Percentiles rank a stretch among this genome's conserved stretches.
Evolutionary conservation across 2,888 invertebrate species (phyloP).

Genomic region (Tuta absoluta): DNA sequence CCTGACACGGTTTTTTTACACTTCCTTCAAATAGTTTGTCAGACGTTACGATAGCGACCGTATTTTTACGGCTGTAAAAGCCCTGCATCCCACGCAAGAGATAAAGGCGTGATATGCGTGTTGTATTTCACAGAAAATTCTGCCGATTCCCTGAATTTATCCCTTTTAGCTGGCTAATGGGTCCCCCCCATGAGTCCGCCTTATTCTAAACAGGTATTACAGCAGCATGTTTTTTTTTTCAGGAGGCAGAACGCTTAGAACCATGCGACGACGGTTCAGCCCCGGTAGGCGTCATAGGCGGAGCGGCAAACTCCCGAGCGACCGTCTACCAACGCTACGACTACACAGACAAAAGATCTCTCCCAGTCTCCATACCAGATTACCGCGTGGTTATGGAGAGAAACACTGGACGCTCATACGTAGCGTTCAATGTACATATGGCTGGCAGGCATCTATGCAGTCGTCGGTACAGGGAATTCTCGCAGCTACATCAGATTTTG

Average conservation of each 20-base stretch:
- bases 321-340: slow-evolving; percentile 85
- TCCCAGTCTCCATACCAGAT: slow-evolving; percentile 96
- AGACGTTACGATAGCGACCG: too few relatives aligned
- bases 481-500: slow-evolving; percentile 91
- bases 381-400: slow-evolving; percentile 93
- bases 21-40: too few relatives aligned
- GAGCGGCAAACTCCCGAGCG: slow-evolving; percentile 73
- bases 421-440: slow-evolving; percentile 99
- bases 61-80: too few relatives aligned
- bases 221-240: too few relatives aligned
- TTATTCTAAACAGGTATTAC: too few relatives aligned
- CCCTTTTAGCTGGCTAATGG: too few relatives aligned
- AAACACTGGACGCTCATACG: slow-evolving; percentile 90
- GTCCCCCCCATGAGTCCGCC: too few relatives aligned
- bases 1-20: too few relatives aligned
- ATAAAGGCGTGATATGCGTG: too few relatives aligned
- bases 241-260: slow-evolving; percentile 92
- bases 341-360: slow-evolving; percentile 96
- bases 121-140: too few relatives aligned
- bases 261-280: slow-evolving; percentile 88
- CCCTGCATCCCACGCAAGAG: too few relatives aligned
- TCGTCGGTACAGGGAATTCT: slow-evolving; percentile 96
- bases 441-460: slow-evolving; percentile 98
- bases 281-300: slow-evolving; percentile 71
- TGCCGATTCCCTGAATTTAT: too few relatives aligned